Evolutionary conservation across 1,140 invertebrate species (phyloP), one percentile per base, ranked within the genome.

Genomic region (Drosophila lowei): DNA sequence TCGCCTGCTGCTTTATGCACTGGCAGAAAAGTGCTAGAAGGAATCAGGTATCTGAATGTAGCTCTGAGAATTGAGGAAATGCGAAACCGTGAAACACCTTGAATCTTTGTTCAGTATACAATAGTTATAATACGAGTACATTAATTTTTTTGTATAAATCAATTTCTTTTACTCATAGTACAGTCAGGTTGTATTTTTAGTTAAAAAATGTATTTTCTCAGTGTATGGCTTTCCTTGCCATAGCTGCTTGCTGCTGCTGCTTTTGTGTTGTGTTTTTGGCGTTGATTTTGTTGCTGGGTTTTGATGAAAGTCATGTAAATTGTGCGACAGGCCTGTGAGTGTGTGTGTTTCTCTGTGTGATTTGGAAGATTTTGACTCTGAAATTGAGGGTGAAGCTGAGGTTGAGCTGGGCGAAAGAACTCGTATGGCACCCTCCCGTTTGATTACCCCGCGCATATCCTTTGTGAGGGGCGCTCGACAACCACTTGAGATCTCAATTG

Each of bases 201-300:
- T 28, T 44, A 25, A 25, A 25, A 25, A 25, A 25, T 25, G 4
- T 30, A 15, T 46, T 41, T 25, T 7, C 41, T 18, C 25, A 16
- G 52, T 38, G 34, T 13, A 13, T 13, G 4, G 34, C 34, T 38
- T 13, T 13, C 11, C 34, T 13, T 38, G 11, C 11, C 11, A 2
- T 38, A 38, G 34, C 11, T 38, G 6, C 11, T 25, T 50, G 18
- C 49, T 34, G 49, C 49, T 34, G 49, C 50, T 54, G 66, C 55
- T 56, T 28, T 41, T 50, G 58, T 47, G 30, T 15, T 9, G 49
- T 58, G 42, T 34, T 59, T 57, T 57, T 59, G 65, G 41, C 46
- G 54, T 49, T 59, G 28, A 34, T 52, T 70, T 70, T 43, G 66
- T 68, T 59, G 47, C 61, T 11, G 21, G 15, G 30, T 34, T 56